These are phyloP conservation scores for Scaptomyza parva DNA, from an alignment of 2,888 invertebrate species.

Conservation along the genomic window DNA sequence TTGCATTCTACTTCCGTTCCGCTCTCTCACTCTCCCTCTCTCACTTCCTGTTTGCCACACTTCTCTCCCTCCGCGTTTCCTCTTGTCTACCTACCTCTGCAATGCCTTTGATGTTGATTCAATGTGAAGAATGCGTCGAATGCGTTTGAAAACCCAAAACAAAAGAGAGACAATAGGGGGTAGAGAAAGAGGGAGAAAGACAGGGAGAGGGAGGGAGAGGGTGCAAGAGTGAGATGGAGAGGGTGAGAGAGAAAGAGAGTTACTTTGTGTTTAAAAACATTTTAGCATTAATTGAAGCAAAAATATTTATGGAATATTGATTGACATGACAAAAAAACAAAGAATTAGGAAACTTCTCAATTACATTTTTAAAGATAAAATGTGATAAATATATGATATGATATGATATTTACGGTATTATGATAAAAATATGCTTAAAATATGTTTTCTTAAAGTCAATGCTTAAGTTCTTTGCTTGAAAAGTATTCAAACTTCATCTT, in stretches of 20 bases:
- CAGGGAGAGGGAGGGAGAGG: not conserved
- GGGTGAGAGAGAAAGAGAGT: not conserved
- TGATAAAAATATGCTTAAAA: no score
- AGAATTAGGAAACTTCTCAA: no score
- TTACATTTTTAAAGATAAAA: no score
- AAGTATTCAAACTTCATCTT: no score
- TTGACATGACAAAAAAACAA: no score
- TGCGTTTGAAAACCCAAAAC: not conserved
- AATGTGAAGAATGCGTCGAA: conserved; percentile 9
- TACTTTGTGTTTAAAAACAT: no score
- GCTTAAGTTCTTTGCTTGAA: not conserved
- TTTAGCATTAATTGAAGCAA: not conserved
- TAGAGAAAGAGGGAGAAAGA: not conserved
- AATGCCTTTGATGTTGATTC: conserved; percentile 48
- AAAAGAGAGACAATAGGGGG: not conserved
- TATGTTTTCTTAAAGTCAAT: not conserved
- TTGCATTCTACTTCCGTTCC: not conserved
- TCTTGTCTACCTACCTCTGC: conserved; percentile 7
- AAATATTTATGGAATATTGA: not conserved
- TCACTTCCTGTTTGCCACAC: not conserved
- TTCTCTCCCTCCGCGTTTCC: no score
- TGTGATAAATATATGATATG: no score
- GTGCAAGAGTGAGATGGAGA: not conserved
- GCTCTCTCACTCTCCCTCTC: not conserved
- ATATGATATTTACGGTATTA: no score